Percentiles rank a stretch among this genome's conserved stretches.
phyloP scores from a whole-genome alignment of 2,797 vertebrate genomes.

The Myotis pilosus region DNA sequence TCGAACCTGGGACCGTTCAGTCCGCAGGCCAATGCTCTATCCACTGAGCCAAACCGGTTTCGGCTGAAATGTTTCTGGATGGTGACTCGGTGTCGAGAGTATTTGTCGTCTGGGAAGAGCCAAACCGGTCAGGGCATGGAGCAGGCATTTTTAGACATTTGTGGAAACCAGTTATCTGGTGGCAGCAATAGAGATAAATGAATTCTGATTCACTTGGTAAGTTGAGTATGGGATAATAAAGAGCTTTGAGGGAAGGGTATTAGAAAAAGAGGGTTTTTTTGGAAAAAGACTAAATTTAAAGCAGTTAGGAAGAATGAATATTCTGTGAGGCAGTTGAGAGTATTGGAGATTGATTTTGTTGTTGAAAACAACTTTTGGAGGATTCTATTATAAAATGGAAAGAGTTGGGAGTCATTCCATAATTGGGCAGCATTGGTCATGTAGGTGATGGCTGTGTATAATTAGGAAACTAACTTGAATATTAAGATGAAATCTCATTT shows the following conservation, averaged over 20 bases:
- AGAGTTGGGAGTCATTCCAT: background rate
- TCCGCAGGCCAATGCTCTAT: too few relatives aligned
- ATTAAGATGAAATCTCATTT: background rate
- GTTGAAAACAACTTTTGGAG: conserved; percentile 41
- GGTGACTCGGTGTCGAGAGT: too few relatives aligned
- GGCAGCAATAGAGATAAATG: background rate
- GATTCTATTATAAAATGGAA: conserved; percentile 1
- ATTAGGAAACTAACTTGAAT: background rate
- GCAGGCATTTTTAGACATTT: background rate
- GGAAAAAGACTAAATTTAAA: conserved; percentile 48
- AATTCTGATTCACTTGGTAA: conserved; percentile 25
- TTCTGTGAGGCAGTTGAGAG: background rate
- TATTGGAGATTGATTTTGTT: conserved; percentile 14
- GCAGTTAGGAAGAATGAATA: background rate
- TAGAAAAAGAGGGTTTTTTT: background rate
- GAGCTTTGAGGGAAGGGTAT: background rate
- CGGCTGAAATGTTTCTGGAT: too few relatives aligned
- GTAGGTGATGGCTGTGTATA: background rate
- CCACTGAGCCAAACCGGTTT: too few relatives aligned
- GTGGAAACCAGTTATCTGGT: background rate
- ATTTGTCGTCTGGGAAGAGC: too few relatives aligned
- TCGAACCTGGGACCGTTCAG: too few relatives aligned
- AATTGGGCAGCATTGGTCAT: background rate
- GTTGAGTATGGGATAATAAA: background rate
- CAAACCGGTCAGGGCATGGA: background rate